Evolutionary conservation across 2,797 vertebrate species (phyloP).

Genomic region (Aselliscus stoliczkanus): DNA sequence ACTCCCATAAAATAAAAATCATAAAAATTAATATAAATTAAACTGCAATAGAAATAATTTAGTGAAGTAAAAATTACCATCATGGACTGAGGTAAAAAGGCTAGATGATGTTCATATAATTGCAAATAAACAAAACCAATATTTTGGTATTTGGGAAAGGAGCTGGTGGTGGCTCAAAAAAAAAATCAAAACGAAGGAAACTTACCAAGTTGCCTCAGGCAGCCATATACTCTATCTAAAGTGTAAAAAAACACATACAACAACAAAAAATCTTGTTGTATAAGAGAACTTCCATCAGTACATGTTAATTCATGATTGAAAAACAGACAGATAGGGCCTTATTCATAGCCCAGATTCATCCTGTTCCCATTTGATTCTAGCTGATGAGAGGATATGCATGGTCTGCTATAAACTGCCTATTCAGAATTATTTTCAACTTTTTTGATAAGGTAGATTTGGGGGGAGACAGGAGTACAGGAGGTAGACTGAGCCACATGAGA

Average conservation of each 20-base stretch:
- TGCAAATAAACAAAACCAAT: not conserved
- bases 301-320: not conserved
- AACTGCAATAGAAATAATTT: not conserved
- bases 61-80: not conserved
- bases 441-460: not conserved
- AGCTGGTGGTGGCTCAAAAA: not conserved
- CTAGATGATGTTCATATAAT: not conserved
- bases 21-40: not conserved
- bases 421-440: not conserved
- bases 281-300: not conserved
- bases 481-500: not conserved
- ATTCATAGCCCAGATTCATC: not conserved
- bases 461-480: fast-evolving
- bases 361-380: not conserved
- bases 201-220: not conserved
- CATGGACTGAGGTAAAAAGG: not conserved
- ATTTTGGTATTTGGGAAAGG: not conserved
- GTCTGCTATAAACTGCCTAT: not conserved
- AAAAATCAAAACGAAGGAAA: not conserved
- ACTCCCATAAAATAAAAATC: not conserved
- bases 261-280: not conserved
- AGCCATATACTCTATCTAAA: not conserved
- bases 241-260: not conserved
- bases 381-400: not conserved
- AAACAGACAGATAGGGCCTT: not conserved